Evolutionary conservation across 2,113 vertebrate genomes (phyloP).

Genomic region (Burhinus bistriatus): DNA sequence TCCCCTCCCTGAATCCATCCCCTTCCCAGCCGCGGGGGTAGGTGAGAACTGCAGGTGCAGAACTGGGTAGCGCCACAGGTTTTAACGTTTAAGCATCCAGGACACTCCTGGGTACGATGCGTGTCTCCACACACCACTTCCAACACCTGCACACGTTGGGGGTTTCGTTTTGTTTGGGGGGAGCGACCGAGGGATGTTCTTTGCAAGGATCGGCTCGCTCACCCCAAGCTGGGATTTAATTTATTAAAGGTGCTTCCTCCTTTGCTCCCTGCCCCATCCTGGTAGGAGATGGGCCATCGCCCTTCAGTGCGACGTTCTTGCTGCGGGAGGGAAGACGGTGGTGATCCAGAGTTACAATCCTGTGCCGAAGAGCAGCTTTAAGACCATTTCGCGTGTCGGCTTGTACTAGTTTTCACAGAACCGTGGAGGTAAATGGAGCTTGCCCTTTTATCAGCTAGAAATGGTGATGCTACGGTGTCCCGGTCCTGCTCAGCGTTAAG

Average conservation of each 20-base stretch:
- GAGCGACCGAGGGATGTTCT: neutral
- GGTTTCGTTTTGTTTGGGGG: neutral
- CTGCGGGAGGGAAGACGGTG: fast-evolving
- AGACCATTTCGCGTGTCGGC: neutral
- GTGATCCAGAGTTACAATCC: neutral
- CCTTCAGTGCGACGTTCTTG: neutral
- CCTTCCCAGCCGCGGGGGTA: fast-evolving
- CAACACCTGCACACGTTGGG: fast-evolving
- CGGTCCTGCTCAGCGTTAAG: neutral
- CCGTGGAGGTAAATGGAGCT: neutral
- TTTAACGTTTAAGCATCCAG: neutral
- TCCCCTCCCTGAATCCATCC: neutral
- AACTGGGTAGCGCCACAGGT: neutral
- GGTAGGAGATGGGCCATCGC: neutral
- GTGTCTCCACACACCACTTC: neutral
- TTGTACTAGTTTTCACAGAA: neutral
- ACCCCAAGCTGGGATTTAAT: neutral
- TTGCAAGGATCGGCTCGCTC: neutral
- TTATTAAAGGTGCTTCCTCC: neutral
- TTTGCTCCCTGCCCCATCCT: neutral
- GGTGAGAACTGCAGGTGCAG: neutral
- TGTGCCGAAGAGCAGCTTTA: neutral
- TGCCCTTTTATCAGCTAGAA: neutral
- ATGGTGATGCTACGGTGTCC: neutral
- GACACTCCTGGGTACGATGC: neutral